Base-by-base conservation (phyloP, 1,140 invertebrate genomes). In the Camponotus vicinus region DNA sequence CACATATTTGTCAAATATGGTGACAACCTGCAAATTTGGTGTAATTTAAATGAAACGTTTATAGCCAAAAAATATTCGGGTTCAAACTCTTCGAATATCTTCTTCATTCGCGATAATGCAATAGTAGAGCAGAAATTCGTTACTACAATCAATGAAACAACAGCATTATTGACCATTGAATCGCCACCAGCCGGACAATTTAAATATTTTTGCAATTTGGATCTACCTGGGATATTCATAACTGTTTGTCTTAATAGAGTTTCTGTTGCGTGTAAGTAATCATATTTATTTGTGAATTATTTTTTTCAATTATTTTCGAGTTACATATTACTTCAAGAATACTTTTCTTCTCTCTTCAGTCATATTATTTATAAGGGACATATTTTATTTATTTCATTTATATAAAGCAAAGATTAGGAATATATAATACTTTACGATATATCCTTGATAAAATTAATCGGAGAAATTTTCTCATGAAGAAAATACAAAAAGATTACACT, bases 221-320 rank as follows among this genome's bases (percentile, higher is more conserved):
- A 73, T 85, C 49, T 91, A 71, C 55, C 89, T n/a, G 27, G 27
- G n/a, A 55, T 2, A 9, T n/a, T 90, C 37, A 91, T 91, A 85
- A 90, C 91, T 55, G 95, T 96, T 45, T 96, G 96, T 91, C 89
- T 96, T 4, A 96, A 96, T 88, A 27, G 94, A 93, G 95, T 96
- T 86, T 89, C 92, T 64, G 92, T 96, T 84, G 96, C 96, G 92
- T 95, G 96, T 96, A 93, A 96, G 96, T 95, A 87, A 73, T 34
- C 11, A 8, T 18, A 37, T n/a, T 40, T 0, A 67, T n/a, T 52
- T 27, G 15, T 52, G 4, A 49, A 64, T 66, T 84, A 55, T 55
- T 4, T 52, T 64, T 42, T 21, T 34, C 27, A 45, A 34, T 21
- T 52, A 52, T 52, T 52, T 52, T 52, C 4, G 13, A 52, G 13